Evolutionary conservation across 2,113 vertebrate genomes (phyloP), one percentile per base, ranked within the genome.

Genomic region (Periophthalmus modestus): DNA sequence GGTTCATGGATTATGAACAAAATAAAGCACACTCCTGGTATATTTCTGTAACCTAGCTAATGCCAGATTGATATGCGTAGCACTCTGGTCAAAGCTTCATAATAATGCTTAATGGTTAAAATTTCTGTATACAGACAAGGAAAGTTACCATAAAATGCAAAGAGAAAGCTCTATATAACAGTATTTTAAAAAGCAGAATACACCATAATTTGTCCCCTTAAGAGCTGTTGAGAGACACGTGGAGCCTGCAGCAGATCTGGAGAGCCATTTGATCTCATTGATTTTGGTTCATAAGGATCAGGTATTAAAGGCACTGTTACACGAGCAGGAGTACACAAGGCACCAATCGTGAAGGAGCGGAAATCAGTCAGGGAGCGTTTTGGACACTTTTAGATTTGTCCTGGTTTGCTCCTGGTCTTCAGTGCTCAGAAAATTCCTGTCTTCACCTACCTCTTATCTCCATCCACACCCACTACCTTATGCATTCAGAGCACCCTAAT

Each of bases 241-340:
- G 47, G 62, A 70, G 36, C 21, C 15, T 12, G 28, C 48, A 72
- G 43, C 59, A 68, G 15, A 54, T 43, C 33, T 11, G 47, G 13
- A 13, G 57, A 4, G 28, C 67, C 54, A 77, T 81, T 72, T 81
- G 73, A 73, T 68, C 72, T 81, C 50, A 83, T 68, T 75, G 76
- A 81, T 81, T 81, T 69, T 62, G 43, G 16, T 57, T 77, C 57
- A 50, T n/a, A 23, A 7, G 39, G 61, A 77, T 71, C 68, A 69
- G 50, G 75, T 71, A 65, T 46, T 15, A 50, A 76, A 23, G 62
- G 34, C 18, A 19, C 62, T 12, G 62, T 12, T 39, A 19, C 34
- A 65, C 62, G 16, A 28, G 58, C 13, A 61, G 23, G 5, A 61
- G 62, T 11, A 65, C 62, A 36, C 62, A n/a, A 65, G 33, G 33